These are phyloP conservation scores for Periophthalmus magnuspinnatus DNA, from an alignment of 2,797 vertebrate species.

Conservation along the genomic window DNA sequence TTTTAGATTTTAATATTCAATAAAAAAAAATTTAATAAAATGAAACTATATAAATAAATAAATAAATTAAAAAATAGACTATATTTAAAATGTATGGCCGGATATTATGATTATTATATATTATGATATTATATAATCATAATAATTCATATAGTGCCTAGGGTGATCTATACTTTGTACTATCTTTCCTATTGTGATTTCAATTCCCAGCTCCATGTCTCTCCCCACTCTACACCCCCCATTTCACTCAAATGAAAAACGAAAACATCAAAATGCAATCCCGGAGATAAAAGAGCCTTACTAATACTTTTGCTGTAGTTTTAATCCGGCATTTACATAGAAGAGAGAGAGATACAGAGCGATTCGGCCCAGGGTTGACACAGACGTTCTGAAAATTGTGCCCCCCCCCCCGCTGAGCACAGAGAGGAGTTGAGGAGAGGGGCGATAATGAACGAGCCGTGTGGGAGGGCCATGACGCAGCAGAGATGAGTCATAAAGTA, in stretches of 20 bases:
- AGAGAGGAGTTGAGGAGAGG: neutral
- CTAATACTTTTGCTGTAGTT: neutral
- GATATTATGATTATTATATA: no score
- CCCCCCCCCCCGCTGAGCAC: neutral
- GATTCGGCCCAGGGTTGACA: neutral
- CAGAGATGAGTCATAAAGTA: neutral
- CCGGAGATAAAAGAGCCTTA: neutral
- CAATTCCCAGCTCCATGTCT: no score
- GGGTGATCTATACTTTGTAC: no score
- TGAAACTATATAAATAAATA: no score
- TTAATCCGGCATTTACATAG: neutral
- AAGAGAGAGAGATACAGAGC: neutral
- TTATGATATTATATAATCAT: no score
- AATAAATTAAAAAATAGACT: no score
- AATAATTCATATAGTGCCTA: no score
- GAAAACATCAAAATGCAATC: neutral
- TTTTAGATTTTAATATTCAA: no score
- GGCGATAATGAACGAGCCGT: neutral
- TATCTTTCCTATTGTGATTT: no score
- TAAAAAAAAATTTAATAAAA: no score
- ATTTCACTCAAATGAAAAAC: neutral
- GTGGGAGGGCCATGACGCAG: constrained; percentile 1
- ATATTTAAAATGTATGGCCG: no score
- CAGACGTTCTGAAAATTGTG: neutral
- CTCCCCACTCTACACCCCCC: no score